Percentiles rank a stretch among this genome's conserved stretches.
Conservation (phyloP, 2,888 invertebrate species). For the Petrolisthes manimaculis region DNA sequence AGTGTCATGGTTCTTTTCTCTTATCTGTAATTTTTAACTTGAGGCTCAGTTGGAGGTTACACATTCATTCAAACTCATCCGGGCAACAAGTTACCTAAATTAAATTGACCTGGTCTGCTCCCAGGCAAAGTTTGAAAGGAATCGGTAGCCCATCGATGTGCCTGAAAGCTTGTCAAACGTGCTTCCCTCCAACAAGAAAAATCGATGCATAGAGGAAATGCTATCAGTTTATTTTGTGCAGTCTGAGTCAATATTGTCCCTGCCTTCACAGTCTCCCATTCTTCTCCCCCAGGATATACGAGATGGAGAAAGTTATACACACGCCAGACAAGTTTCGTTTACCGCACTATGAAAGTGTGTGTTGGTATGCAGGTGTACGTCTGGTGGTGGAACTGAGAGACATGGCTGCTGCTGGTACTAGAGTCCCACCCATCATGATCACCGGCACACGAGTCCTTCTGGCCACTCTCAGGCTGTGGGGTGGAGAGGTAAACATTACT, state of each 20-base stretch:
- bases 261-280: too few species aligned
- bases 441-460: conserved; percentile 79
- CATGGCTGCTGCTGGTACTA: conserved; percentile 65
- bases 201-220: too few species aligned
- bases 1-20: conserved; percentile 69
- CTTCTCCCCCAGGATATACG: conserved; percentile 79
- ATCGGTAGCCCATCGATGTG: too few species aligned
- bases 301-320: conserved; percentile 85
- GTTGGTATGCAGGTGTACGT: conserved; percentile 88
- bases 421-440: conserved; percentile 73
- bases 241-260: too few species aligned
- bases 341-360: conserved; percentile 87
- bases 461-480: conserved; percentile 83
- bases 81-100: too few species aligned
- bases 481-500: conserved; percentile 74
- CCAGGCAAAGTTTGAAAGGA: too few species aligned
- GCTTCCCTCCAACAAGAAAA: too few species aligned
- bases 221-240: too few species aligned
- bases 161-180: too few species aligned
- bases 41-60: not conserved
- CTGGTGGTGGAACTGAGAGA: conserved; percentile 79
- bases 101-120: too few species aligned
- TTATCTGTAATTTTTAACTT: not conserved
- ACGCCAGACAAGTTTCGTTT: conserved; percentile 86
- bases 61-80: too few species aligned